Conservation (phyloP, 1,140 invertebrate species). For the Atopsyche davidsoni region DNA sequence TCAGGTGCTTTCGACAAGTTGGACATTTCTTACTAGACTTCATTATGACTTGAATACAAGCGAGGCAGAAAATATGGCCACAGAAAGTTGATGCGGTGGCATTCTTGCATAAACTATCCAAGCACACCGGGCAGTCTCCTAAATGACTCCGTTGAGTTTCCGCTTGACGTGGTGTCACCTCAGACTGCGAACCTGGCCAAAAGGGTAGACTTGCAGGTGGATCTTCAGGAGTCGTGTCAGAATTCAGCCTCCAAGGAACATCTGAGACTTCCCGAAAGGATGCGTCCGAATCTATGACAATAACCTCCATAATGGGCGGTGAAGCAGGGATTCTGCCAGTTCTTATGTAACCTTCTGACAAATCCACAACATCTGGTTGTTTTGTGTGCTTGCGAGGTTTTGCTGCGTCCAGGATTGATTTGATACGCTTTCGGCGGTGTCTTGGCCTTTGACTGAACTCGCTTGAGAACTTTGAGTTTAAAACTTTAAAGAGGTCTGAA, state of each 20-base stretch:
- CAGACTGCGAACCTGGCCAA: too few species aligned
- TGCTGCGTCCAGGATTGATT: too few species aligned
- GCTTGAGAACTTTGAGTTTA: too few species aligned
- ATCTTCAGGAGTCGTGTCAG: background rate
- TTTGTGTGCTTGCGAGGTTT: too few species aligned
- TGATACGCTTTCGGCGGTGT: too few species aligned
- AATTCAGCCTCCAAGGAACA: too few species aligned
- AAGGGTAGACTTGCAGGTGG: background rate
- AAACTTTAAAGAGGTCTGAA: too few species aligned
- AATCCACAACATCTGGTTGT: too few species aligned
- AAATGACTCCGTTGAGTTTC: background rate
- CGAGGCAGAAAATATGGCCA: slow-evolving; percentile 19
- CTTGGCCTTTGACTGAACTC: too few species aligned
- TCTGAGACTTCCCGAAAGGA: too few species aligned
- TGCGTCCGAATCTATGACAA: background rate
- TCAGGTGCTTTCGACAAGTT: slow-evolving; percentile 14
- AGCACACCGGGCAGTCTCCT: slow-evolving; percentile 15
- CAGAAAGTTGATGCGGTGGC: slow-evolving; percentile 15
- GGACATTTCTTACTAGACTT: slow-evolving; percentile 18
- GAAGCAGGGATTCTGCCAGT: background rate
- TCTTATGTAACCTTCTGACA: too few species aligned
- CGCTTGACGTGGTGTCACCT: background rate
- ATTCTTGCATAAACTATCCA: slow-evolving; percentile 9
- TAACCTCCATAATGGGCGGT: background rate
- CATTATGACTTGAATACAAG: slow-evolving; percentile 11